These are phyloP conservation scores for Hermodice carunculata DNA, from an alignment of 2,888 invertebrate genomes.

Conservation along the genomic window DNA sequence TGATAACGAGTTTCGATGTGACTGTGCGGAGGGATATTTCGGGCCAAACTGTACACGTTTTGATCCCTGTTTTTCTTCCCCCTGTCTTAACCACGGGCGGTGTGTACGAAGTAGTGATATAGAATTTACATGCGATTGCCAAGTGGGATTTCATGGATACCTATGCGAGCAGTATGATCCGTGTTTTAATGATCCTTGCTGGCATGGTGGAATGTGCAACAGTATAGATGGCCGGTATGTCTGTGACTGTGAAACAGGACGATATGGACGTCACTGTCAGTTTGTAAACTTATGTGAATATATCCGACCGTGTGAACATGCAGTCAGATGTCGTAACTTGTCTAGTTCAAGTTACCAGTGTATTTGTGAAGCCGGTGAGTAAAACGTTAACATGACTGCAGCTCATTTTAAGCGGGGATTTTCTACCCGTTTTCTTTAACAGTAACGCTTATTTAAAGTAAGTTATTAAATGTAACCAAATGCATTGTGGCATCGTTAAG, in stretches of 20 bases:
- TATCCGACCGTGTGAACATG: conserved; percentile 32
- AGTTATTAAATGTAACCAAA: no score
- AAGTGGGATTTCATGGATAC: conserved; percentile 35
- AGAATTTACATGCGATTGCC: conserved; percentile 37
- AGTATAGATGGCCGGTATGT: conserved; percentile 40
- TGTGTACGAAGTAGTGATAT: conserved; percentile 51
- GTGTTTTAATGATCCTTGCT: conserved; percentile 47
- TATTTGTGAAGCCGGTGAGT: conserved; percentile 48
- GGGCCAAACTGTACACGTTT: conserved; percentile 47
- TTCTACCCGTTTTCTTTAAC: no score
- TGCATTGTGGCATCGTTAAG: no score
- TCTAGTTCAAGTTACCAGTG: conserved; percentile 49
- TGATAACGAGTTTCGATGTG: conserved; percentile 41
- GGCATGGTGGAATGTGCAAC: conserved; percentile 36
- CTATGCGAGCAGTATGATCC: conserved; percentile 39
- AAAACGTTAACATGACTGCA: not conserved
- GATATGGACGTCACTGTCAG: conserved; percentile 39
- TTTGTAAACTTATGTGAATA: conserved; percentile 32
- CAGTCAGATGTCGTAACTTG: conserved; percentile 35
- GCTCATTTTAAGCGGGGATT: no score
- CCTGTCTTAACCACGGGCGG: conserved; percentile 57
- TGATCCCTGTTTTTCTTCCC: conserved; percentile 49
- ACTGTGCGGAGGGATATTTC: conserved; percentile 51
- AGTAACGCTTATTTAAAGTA: no score
- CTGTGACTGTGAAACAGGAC: conserved; percentile 38